phyloP scores from a whole-genome alignment of 53 echinoderm and acorn worm genomes.

The Crossaster papposus region DNA sequence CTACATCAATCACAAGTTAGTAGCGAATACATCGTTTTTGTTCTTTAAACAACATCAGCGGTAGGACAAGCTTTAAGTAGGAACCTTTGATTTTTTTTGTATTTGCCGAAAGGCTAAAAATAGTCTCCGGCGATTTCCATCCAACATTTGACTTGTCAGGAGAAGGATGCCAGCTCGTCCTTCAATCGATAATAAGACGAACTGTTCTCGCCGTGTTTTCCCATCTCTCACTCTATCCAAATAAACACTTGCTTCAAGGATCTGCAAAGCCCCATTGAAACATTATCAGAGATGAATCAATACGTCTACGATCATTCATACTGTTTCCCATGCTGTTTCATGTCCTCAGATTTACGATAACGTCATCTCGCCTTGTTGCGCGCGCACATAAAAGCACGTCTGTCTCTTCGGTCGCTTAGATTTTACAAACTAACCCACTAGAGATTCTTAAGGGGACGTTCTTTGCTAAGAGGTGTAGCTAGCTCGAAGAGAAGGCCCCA shows the following conservation, averaged over 20 bases:
- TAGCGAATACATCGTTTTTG: too few relatives aligned
- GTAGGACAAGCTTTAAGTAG: too few relatives aligned
- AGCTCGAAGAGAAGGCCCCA: too few relatives aligned
- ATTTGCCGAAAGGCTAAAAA: neutral
- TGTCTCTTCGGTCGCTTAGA: too few relatives aligned
- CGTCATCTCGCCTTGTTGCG: neutral
- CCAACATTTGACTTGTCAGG: neutral
- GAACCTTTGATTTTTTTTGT: too few relatives aligned
- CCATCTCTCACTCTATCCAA: neutral
- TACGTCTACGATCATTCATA: neutral
- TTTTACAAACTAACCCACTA: too few relatives aligned
- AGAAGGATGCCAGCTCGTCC: neutral
- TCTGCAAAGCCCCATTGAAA: conserved; percentile 14
- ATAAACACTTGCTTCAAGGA: neutral
- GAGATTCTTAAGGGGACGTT: too few relatives aligned
- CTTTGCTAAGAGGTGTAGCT: too few relatives aligned
- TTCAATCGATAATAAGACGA: neutral
- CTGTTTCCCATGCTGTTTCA: neutral
- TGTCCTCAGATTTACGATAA: neutral
- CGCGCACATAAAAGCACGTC: too few relatives aligned
- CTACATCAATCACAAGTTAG: too few relatives aligned
- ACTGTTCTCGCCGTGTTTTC: neutral
- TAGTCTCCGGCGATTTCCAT: neutral
- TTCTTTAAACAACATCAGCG: too few relatives aligned
- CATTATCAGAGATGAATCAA: conserved; percentile 30